A percentile compares a stretch with the other conserved stretches of the same genome.
Evolutionary conservation across 2,888 invertebrate species (phyloP).

Genomic region (Heliconius cydno): DNA sequence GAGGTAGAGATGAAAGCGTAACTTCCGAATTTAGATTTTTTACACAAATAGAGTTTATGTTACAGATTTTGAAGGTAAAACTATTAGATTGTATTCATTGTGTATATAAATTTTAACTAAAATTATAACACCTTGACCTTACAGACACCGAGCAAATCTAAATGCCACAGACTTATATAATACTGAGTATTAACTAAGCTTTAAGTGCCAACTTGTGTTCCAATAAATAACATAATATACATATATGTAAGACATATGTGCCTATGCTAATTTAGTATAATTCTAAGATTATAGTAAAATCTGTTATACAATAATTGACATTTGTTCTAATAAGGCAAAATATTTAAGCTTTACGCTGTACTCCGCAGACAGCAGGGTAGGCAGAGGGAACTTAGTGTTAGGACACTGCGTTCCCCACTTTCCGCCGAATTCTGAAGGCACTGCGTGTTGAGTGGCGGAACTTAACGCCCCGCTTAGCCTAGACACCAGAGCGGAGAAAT

Average conservation of each 20-base stretch:
- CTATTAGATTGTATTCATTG: neutral
- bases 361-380: no score
- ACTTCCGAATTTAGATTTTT: no score
- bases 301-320: neutral
- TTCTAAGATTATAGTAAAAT: neutral
- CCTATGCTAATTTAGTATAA: neutral
- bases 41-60: no score
- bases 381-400: no score
- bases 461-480: no score
- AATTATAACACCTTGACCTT: constrained; percentile 20
- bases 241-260: neutral
- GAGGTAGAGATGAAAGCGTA: no score
- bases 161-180: constrained; percentile 20
- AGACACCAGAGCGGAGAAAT: no score
- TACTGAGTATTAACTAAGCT: neutral
- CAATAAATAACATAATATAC: neutral
- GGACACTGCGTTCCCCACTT: no score
- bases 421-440: no score
- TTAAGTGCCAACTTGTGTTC: constrained; percentile 23
- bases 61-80: neutral
- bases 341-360: no score
- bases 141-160: constrained; percentile 10
- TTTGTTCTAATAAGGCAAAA: neutral
- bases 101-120: constrained; percentile 8
- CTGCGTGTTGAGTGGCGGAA: no score